phyloP scores from a whole-genome alignment of 2,888 invertebrate species.

The Dolomedes plantarius region DNA sequence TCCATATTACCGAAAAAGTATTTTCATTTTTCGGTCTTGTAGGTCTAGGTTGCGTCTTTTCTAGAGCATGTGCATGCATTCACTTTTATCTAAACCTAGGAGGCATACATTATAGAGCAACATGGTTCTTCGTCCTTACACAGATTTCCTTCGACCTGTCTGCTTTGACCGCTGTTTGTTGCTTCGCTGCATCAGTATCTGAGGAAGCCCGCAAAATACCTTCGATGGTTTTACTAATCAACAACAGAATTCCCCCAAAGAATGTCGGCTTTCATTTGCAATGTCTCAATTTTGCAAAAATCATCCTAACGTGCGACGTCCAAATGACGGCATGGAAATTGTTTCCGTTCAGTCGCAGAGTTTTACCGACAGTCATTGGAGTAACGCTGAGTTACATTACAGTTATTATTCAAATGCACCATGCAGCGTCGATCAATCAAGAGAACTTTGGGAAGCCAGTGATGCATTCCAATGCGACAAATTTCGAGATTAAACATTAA shows the following conservation, averaged over 20 bases:
- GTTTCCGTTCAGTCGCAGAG: constrained; percentile 42
- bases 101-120: not conserved
- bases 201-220: constrained; percentile 36
- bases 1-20: constrained; percentile 23
- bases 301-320: constrained; percentile 32
- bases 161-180: constrained; percentile 34
- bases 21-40: constrained; percentile 55
- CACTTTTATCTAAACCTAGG: constrained; percentile 60
- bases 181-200: constrained; percentile 31
- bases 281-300: constrained; percentile 41
- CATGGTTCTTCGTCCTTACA: constrained; percentile 35
- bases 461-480: too few relatives aligned
- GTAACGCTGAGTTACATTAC: constrained; percentile 53
- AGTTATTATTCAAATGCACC: constrained; percentile 60
- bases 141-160: constrained; percentile 42
- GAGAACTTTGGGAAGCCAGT: too few relatives aligned
- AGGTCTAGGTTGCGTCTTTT: constrained; percentile 39
- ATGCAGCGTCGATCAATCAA: constrained; percentile 18
- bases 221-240: constrained; percentile 13
- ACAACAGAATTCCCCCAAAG: constrained; percentile 10
- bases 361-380: constrained; percentile 47
- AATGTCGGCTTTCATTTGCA: constrained; percentile 22
- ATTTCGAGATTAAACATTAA: too few relatives aligned
- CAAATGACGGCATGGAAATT: constrained; percentile 56
- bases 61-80: constrained; percentile 48